Base-by-base conservation (phyloP, 1,140 invertebrate species). In the fruit fly (Drosophila melanogaster) region DNA sequence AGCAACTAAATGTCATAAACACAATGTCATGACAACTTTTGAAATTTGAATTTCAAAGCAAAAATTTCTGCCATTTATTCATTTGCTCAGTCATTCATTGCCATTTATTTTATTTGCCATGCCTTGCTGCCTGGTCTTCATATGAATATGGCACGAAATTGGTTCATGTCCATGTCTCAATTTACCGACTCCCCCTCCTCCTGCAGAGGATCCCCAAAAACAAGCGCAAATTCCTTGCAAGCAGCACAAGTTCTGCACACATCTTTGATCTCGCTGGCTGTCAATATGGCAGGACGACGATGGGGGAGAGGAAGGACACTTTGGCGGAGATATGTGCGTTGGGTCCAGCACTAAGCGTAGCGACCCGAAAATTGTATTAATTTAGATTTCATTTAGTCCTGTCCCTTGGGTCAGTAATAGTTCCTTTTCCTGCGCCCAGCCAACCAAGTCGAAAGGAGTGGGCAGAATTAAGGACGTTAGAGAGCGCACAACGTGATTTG, bases 21-120 rank as follows among this genome's bases (percentile, higher is more conserved):
- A 89, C 79, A 87, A 87, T 87, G 84, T 87, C 84, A 89, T 89
- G 84, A 89, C 84, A 89, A 89, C 84, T 89, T 89, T 89, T 89
- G 84, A 89, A 89, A 89, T 89, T 90, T 89, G 84, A 89, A 89
- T 89, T 90, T 89, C 84, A 89, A 89, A 89, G 84, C 84, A 90
- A 84, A 89, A 90, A 77, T 78, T 60, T 77, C 49, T 62, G 61
- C 58, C 43, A 56, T 67, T 89, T 87, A 87, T 87, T 87, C 84
- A 89, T 89, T 89, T 90, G 85, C 80, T 90, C 77, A 84, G 85
- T 78, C 80, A 90, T 84, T 89, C 80, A 89, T 89, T 90, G 85
- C 77, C 84, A 87, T 87, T 87, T 87, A 89, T 89, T 87, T 81
- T 89, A 87, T 87, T 83, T 79, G 76, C 77, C 58, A 43, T 55